Evolutionary conservation across 1,140 invertebrate species (phyloP), one percentile per base, ranked within the genome.

Genomic region (Bombus terrestris): DNA sequence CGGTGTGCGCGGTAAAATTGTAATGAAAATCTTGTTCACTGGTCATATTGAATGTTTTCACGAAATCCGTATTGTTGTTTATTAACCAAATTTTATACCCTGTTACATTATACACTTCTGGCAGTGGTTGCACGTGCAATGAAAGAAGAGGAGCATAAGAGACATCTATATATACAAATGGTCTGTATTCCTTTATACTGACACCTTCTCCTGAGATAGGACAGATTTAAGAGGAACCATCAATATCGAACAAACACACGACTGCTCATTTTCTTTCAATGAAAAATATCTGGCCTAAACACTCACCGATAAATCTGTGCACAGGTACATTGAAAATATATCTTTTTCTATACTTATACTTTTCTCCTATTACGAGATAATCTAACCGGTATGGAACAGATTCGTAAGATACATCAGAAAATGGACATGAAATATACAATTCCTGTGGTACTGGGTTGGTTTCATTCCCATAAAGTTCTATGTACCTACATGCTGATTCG

Each of bases 111-210:
- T 92, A 94, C 64, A 75, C 90, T 75, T 83, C 53, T 37, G 94
- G 94, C 35, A 93, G n/a, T 28, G 92, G 80, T 79, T 95, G 93
- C 81, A 95, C 88, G 59, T 93, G 91, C 53, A 95, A 84, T 1
- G 81, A 89, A 9, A 94, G 41, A 18, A 81, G 71, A 0, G 90
- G 86, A 25, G 78, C 85, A 68, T 94, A 88, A 15, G 94, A 93
- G 28, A 94, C 88, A 76, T 95, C 94, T 15, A 91, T 68, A 47
- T 95, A 95, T 35, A 94, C 83, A 81, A 95, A 95, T 32, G 94
- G 94, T 69, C 82, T 89, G 62, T 89, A 94, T 15, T 83, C 69
- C 74, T 83, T 86, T 6, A 94, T 53, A 74, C 91, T 83, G 28
- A 81, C 53, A 18, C n/a, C 41, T 77, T 92, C 83, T 39, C 81